These are phyloP conservation scores for Decapterus maruadsi DNA, from an alignment of 2,797 vertebrate species.

Conservation along the genomic window DNA sequence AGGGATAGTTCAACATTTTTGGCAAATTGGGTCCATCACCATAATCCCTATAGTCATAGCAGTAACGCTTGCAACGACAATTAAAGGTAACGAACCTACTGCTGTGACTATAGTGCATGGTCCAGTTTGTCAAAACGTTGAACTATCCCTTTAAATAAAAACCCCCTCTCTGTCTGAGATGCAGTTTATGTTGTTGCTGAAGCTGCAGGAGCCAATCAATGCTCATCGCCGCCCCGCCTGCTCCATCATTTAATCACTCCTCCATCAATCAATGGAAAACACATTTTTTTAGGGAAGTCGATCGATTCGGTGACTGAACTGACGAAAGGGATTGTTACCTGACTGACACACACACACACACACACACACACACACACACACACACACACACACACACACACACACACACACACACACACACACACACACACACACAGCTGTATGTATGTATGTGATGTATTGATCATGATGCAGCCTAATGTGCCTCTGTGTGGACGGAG, in stretches of 20 bases:
- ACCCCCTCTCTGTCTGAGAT: slow-evolving; percentile 7
- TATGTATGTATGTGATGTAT: neutral
- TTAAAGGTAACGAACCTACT: too few species aligned
- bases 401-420: slow-evolving; percentile 19
- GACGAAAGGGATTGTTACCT: slow-evolving; percentile 49
- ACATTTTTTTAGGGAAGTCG: slow-evolving; percentile 61
- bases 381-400: slow-evolving; percentile 19
- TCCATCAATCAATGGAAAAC: slow-evolving; percentile 72
- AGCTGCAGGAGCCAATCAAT: slow-evolving; percentile 61
- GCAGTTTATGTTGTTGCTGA: slow-evolving; percentile 49
- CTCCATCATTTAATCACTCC: slow-evolving; percentile 69
- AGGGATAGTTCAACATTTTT: neutral
- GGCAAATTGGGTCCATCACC: too few species aligned
- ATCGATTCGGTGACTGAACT: slow-evolving; percentile 63
- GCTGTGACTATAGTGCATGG: too few species aligned
- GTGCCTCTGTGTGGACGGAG: neutral
- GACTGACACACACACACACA: slow-evolving; percentile 19
- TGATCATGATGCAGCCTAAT: slow-evolving; percentile 31
- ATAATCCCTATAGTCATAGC: too few species aligned
- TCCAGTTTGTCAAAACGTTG: too few species aligned
- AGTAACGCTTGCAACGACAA: too few species aligned
- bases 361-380: slow-evolving; percentile 4
- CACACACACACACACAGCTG: neutral
- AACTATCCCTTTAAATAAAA: too few species aligned
- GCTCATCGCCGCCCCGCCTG: neutral